Base-by-base conservation (phyloP, 2,888 invertebrate genomes). In the Metellina segmentata region DNA sequence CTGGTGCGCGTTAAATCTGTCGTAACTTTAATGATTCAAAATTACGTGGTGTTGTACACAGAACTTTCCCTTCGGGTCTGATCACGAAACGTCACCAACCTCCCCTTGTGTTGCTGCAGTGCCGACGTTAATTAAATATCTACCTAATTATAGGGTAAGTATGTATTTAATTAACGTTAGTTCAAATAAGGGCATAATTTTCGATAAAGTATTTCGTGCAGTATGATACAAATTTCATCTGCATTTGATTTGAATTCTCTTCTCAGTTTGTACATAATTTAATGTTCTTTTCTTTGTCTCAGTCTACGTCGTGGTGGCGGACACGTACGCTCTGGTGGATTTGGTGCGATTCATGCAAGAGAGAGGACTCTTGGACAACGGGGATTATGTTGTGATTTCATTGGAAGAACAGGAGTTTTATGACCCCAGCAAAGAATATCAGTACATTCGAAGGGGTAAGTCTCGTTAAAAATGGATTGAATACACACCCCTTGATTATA, bases 221-320 rank as follows among this genome's bases (percentile, higher is more conserved):
- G 5, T 61, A 61, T 61, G 61, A 16, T 0, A 5, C 0, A 8
- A 61, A 9, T 61, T 61, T 8, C 4, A 16, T 61, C 9, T 8
- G 11, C 61, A 61, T 61, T 61, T 61, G 13, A 8, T 9, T 61
- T 61, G 7, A 34, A 4, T 61, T 16, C 61, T 9, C n/a, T 16
- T 61, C 11, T 61, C 61, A 8, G 16, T 16, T 61, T 11, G 16
- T 61, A 9, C 0, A 11, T 61, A n/a, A 52, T 51, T 13, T 11
- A 49, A 0, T 19, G 0, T 34, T 69, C 53, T 69, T 5, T 75
- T 52, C 8, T 72, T 77, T 51, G 6, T 79, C 69, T 7, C 69
- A 98, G 99, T 99, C 95, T 99, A 99, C 95, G 97, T 99, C 82
- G 98, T 99, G 95, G 96, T 99, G 94, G 99, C 99, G 0, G 97